Conservation (phyloP, 2,797 vertebrate genomes). For the Enteromius argenteus region DNA sequence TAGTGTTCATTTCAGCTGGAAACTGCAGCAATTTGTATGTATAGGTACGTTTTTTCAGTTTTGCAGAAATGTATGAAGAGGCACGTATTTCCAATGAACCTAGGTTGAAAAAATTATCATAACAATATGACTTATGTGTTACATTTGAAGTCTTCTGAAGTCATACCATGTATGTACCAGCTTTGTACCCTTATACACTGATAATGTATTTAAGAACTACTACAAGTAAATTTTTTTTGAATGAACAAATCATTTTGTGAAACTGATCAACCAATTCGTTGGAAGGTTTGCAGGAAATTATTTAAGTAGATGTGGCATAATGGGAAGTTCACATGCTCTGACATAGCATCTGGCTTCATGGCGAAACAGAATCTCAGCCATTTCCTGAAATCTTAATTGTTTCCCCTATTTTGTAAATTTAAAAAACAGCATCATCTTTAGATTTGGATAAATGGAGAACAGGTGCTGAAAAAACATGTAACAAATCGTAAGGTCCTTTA, state of each 20-base stretch:
- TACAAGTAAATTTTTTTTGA: not conserved
- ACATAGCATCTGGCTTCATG: not conserved
- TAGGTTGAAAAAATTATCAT: too few relatives aligned
- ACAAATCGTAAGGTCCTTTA: not conserved
- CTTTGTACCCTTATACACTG: not conserved
- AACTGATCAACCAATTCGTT: not conserved
- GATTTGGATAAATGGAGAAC: not conserved
- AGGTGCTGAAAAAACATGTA: not conserved
- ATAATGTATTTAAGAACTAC: not conserved
- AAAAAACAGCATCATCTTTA: slow-evolving; percentile 7
- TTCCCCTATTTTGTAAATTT: not conserved
- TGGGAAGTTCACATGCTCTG: not conserved
- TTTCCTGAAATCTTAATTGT: not conserved
- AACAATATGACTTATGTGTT: not conserved
- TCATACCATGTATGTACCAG: not conserved
- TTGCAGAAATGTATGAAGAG: too few relatives aligned
- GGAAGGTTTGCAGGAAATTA: not conserved
- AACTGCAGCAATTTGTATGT: too few relatives aligned
- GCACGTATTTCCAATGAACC: too few relatives aligned
- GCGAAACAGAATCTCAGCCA: not conserved
- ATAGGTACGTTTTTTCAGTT: too few relatives aligned
- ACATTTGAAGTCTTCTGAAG: not conserved
- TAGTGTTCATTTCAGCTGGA: too few relatives aligned
- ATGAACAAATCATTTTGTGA: not conserved
- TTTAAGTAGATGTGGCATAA: not conserved